Conservation (phyloP, 2,113 vertebrate species). For the Brachyistius frenatus region DNA sequence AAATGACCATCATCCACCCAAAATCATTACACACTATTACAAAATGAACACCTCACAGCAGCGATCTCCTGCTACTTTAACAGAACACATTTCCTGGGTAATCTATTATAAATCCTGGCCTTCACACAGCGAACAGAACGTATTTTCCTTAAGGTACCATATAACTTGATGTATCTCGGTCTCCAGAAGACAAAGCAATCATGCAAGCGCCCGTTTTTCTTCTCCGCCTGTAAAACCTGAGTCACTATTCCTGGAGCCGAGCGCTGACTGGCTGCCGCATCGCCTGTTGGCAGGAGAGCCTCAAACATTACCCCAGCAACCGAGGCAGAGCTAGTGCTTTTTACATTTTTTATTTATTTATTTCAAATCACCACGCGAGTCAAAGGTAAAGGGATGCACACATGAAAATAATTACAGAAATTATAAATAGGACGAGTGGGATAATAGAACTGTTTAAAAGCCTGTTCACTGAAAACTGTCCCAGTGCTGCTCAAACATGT, state of each 20-base stretch:
- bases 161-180: neutral
- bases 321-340: constrained; percentile 9
- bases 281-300: constrained; percentile 33
- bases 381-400: constrained; percentile 29
- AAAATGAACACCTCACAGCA: neutral
- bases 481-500: neutral
- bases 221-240: constrained; percentile 51
- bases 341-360: neutral
- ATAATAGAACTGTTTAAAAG: constrained; percentile 11
- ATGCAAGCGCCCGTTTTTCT: constrained; percentile 37
- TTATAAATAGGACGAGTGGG: constrained; percentile 43
- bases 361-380: constrained; percentile 30
- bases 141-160: neutral
- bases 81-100: neutral
- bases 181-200: constrained; percentile 41
- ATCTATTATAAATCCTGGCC: neutral
- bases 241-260: constrained; percentile 65
- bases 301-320: constrained; percentile 43
- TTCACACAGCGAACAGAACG: constrained; percentile 21
- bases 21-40: neutral
- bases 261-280: constrained; percentile 24
- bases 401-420: constrained; percentile 40
- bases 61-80: neutral
- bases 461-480: neutral
- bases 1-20: neutral